A percentile compares a stretch with the other conserved stretches of the same genome.
Evolutionary conservation across 2,113 vertebrate genomes (phyloP).

Genomic region (Empidonax traillii): DNA sequence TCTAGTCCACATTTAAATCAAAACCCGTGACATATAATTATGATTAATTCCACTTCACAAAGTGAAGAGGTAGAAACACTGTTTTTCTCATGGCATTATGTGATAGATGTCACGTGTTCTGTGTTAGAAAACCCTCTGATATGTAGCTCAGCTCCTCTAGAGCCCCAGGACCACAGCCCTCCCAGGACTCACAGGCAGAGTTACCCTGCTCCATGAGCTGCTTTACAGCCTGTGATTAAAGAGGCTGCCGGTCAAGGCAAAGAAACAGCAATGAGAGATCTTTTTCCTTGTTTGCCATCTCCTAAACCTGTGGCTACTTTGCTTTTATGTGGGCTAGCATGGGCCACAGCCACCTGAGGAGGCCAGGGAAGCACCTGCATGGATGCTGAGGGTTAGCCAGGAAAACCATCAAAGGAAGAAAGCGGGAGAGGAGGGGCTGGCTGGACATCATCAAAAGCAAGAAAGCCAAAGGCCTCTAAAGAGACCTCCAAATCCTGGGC

Average conservation of each 20-base stretch:
- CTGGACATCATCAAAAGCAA: neutral
- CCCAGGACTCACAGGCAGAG: neutral
- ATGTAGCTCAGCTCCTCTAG: neutral
- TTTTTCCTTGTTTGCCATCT: neutral
- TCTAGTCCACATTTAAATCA: neutral
- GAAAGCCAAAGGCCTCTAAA: neutral
- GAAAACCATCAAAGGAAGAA: neutral
- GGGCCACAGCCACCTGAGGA: neutral
- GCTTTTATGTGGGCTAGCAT: neutral
- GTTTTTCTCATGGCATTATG: neutral
- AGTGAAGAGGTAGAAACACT: neutral
- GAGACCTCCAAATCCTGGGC: neutral
- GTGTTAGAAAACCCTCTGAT: neutral
- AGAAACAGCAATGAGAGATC: neutral
- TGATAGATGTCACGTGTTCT: neutral
- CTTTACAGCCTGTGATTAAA: neutral
- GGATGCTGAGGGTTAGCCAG: neutral
- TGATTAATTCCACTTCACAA: neutral
- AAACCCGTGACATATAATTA: neutral
- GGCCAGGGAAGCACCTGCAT: neutral
- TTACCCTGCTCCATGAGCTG: rapidly evolving
- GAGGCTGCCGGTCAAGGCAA: neutral
- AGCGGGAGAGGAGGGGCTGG: rapidly evolving
- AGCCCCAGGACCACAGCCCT: neutral
- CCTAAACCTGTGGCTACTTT: neutral